A percentile compares a stretch with the other conserved stretches of the same genome.
These are phyloP conservation scores for Phaedon cochleariae DNA, from an alignment of 2,888 invertebrate genomes.

Conservation along the genomic window DNA sequence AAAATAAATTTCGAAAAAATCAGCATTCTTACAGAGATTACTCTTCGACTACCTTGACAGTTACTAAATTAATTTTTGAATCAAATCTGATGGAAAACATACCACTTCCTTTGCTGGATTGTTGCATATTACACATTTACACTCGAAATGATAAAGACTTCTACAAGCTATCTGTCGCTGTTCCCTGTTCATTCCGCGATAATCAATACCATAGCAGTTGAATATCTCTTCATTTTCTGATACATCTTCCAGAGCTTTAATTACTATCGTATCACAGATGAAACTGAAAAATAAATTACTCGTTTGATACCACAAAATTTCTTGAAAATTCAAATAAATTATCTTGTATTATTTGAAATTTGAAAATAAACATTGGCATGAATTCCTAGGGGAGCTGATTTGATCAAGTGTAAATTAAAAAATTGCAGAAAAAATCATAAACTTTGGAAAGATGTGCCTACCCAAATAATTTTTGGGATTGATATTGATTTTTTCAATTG, in stretches of 20 bases:
- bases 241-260: slow-evolving; percentile 74
- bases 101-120: slow-evolving; percentile 56
- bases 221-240: slow-evolving; percentile 74
- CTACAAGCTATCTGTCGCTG: slow-evolving; percentile 71
- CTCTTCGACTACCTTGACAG: too few relatives aligned
- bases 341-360: too few relatives aligned
- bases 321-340: neutral
- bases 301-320: slow-evolving; percentile 1
- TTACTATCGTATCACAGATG: slow-evolving; percentile 73
- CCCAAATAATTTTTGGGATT: too few relatives aligned
- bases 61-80: neutral
- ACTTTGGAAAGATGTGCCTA: too few relatives aligned
- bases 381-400: too few relatives aligned
- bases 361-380: too few relatives aligned
- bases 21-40: neutral
- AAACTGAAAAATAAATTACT: slow-evolving; percentile 66
- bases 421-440: too few relatives aligned
- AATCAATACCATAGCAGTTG: slow-evolving; percentile 88
- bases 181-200: slow-evolving; percentile 68
- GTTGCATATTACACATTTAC: slow-evolving; percentile 77
- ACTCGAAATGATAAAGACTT: slow-evolving; percentile 81
- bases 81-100: slow-evolving; percentile 34
- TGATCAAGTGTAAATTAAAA: too few relatives aligned
- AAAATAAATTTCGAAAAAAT: too few relatives aligned
- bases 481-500: too few relatives aligned